These are phyloP conservation scores for Lacanobia oleracea DNA, from an alignment of 2,888 invertebrate species.

Conservation along the genomic window DNA sequence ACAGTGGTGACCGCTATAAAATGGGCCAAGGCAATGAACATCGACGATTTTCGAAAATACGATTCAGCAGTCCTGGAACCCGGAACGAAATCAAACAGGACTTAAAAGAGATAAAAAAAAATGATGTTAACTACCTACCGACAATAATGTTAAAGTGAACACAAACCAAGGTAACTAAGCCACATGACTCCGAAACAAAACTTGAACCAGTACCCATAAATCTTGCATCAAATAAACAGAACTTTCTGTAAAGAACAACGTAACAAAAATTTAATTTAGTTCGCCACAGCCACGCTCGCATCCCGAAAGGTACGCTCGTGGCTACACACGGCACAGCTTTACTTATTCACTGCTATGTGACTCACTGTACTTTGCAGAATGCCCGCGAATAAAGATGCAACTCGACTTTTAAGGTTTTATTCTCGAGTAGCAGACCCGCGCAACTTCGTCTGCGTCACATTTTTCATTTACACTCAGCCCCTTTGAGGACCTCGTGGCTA, in stretches of 20 bases:
- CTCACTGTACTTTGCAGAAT: constrained; percentile 28
- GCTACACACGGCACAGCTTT: constrained; percentile 21
- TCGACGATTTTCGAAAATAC: no score
- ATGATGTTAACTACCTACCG: not conserved
- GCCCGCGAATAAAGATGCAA: constrained; percentile 34
- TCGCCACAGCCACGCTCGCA: constrained; percentile 11
- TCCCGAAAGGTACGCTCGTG: constrained; percentile 8
- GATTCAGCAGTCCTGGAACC: not conserved
- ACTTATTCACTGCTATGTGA: constrained; percentile 51
- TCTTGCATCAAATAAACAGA: constrained; percentile 38
- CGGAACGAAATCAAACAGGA: not conserved
- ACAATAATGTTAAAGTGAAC: not conserved
- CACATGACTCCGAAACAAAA: constrained; percentile 14
- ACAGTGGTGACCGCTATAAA: no score
- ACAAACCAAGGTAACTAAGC: not conserved
- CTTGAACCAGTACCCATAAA: constrained; percentile 16
- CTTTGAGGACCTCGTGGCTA: no score
- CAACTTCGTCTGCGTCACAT: no score
- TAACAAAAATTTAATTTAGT: constrained; percentile 46
- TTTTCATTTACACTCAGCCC: no score
- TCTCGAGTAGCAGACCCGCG: not conserved
- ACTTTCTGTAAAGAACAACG: constrained; percentile 33
- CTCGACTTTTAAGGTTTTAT: constrained; percentile 14
- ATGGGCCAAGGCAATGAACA: no score
- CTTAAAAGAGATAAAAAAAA: no score